These are phyloP conservation scores for Eumacrocentrus americanus DNA, from an alignment of 2,888 invertebrate species.

Conservation along the genomic window DNA sequence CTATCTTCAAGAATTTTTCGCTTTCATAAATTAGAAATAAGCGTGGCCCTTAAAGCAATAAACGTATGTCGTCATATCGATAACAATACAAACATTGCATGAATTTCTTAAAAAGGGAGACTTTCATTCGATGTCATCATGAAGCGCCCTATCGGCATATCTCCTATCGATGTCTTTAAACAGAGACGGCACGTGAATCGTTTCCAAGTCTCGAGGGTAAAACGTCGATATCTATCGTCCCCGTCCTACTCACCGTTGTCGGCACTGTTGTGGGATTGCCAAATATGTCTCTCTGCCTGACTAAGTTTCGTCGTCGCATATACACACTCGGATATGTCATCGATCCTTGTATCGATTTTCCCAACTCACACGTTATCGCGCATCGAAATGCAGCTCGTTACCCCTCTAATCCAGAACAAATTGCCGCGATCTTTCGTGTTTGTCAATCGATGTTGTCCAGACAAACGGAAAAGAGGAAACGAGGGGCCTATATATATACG, in stretches of 20 bases:
- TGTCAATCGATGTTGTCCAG: too few relatives aligned
- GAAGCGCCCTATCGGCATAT: too few relatives aligned
- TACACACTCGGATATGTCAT: neutral
- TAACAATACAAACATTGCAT: neutral
- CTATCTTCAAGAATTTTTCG: too few relatives aligned
- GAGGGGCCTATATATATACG: neutral
- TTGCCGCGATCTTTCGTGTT: neutral
- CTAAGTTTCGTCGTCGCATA: neutral
- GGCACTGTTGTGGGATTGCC: neutral
- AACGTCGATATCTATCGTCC: slow-evolving; percentile 18
- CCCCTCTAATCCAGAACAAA: neutral
- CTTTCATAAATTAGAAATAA: too few relatives aligned
- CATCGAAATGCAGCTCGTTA: neutral
- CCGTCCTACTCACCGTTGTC: neutral
- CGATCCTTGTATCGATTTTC: neutral
- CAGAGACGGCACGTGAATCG: neutral
- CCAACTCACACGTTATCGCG: neutral
- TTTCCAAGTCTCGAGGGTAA: slow-evolving; percentile 2
- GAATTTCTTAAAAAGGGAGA: too few relatives aligned
- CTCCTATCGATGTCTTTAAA: too few relatives aligned
- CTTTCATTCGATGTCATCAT: too few relatives aligned
- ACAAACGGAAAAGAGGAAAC: too few relatives aligned
- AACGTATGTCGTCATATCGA: neutral
- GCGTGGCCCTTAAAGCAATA: neutral
- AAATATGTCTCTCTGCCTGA: neutral